Evolutionary conservation across 2,797 vertebrate species (phyloP).

Genomic region (Xyrichtys novacula): DNA sequence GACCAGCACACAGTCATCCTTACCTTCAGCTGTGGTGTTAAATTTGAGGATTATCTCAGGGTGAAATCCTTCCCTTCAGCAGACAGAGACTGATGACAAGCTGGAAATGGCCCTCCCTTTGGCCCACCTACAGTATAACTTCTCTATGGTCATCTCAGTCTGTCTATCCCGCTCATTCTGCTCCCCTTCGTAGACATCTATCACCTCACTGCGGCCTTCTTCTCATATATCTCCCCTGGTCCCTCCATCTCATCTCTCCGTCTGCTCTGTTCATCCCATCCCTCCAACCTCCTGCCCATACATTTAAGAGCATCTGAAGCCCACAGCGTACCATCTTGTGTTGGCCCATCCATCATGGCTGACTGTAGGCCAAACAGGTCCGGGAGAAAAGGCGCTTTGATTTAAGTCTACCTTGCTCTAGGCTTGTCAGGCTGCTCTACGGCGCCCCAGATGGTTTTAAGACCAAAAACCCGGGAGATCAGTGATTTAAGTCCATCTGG

Average conservation of each 20-base stretch:
- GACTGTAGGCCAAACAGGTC: conserved; percentile 75
- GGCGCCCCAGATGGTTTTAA: conserved; percentile 34
- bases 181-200: conserved; percentile 58
- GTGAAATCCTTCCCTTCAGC: conserved; percentile 49
- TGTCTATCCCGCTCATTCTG: conserved; percentile 35
- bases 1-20: conserved; percentile 31
- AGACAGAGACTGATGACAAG: conserved; percentile 72
- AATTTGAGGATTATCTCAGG: conserved; percentile 56
- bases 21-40: conserved; percentile 29
- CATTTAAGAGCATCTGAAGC: conserved; percentile 80
- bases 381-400: conserved; percentile 48
- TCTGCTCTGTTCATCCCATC: conserved; percentile 57
- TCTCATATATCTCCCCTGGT: conserved; percentile 70
- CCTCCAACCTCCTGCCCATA: conserved; percentile 61
- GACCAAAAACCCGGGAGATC: conserved; percentile 19
- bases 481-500: conserved; percentile 14
- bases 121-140: conserved; percentile 56
- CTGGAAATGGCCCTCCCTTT: conserved; percentile 10
- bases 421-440: conserved; percentile 32
- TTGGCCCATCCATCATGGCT: conserved; percentile 75
- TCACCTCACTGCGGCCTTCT: conserved; percentile 61
- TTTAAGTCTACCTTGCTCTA: conserved; percentile 70
- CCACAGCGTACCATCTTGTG: conserved; percentile 70
- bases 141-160: conserved; percentile 61
- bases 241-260: conserved; percentile 69